Base-by-base conservation (phyloP, 2,797 vertebrate genomes). In the Sebastes flavidus region DNA sequence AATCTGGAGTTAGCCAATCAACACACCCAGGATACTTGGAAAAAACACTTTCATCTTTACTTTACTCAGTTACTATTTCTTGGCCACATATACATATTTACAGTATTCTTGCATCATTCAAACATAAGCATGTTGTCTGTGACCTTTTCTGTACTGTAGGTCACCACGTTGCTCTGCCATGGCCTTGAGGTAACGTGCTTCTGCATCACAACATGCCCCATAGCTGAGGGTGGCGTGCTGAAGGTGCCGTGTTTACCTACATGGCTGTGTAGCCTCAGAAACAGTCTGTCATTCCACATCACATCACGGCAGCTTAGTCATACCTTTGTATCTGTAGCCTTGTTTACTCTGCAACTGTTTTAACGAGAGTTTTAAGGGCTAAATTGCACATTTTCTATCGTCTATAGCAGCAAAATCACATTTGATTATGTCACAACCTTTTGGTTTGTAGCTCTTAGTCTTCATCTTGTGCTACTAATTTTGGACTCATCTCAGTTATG, bases 181-280 rank as follows among this genome's bases (percentile, higher is more conserved):
- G 22, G 27, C 56, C 34, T 24, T 4, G 10, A 71, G 73, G 36
- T 54, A 20, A 36, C 55, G 22, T 62, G 24, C 32, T 22, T 77
- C 46, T 63, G 67, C 56, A 72, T 67, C 72, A 75, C 65, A 79
- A 32, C 59, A 20, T 27, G 32, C 32, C 61, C 65, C 56, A 11
- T 8, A 60, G 78, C 61, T 20, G 52, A 38, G 29, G 46, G 61
- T 67, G 65, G 66, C 36, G 54, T 77, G 82, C 42, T 49, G 46
- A 80, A 65, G 49, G 52, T 81, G 72, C 55, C 4, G 32, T 62
- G 78, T 87, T 88, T 78, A 87, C 74, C 67, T 67, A 7, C 46
- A n/a, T 34, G n/a, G 4, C 6, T 54, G 1, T 42, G 6, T 30
- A 24, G 72, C 81, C 74, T 58, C 9, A 55, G 67, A 81, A 54